Percentiles rank a stretch among this genome's conserved stretches.
These are phyloP conservation scores for Chaetodon auriga DNA, from an alignment of 2,113 vertebrate species.

Conservation along the genomic window DNA sequence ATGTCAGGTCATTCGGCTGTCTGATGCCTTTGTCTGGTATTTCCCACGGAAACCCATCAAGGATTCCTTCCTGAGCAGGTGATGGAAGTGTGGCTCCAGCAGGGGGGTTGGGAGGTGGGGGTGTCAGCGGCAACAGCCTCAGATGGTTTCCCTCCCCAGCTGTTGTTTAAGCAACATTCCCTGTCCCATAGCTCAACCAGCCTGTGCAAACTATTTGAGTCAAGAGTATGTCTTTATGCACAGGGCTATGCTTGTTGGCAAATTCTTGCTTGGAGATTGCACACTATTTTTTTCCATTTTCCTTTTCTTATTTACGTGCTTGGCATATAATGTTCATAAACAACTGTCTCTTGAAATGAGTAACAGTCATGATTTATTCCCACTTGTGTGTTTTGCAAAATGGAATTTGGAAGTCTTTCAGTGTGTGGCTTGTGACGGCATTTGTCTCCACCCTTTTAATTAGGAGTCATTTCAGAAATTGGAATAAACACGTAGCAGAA, in stretches of 20 bases:
- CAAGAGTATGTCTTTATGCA: conserved; percentile 70
- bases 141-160: conserved; percentile 78
- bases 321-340: conserved; percentile 32
- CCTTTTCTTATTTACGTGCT: conserved; percentile 15
- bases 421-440: conserved; percentile 27
- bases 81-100: conserved; percentile 72
- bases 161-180: conserved; percentile 82
- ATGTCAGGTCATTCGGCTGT: conserved; percentile 28
- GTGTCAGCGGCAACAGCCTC: conserved; percentile 61
- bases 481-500: conserved; percentile 21
- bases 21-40: conserved; percentile 70
- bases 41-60: conserved; percentile 79
- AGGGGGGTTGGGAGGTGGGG: not conserved
- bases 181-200: conserved; percentile 67
- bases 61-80: conserved; percentile 83
- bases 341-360: conserved; percentile 40
- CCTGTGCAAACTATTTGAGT: conserved; percentile 81
- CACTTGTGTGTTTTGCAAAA: conserved; percentile 38
- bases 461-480: conserved; percentile 15
- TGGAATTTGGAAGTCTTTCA: conserved; percentile 43
- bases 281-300: conserved; percentile 53
- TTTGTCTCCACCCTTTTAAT: conserved; percentile 55
- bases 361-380: conserved; percentile 35
- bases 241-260: conserved; percentile 54
- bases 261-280: conserved; percentile 51